Evolutionary conservation across 2,797 vertebrate species (phyloP).

Genomic region (Bradypodion pumilum): DNA sequence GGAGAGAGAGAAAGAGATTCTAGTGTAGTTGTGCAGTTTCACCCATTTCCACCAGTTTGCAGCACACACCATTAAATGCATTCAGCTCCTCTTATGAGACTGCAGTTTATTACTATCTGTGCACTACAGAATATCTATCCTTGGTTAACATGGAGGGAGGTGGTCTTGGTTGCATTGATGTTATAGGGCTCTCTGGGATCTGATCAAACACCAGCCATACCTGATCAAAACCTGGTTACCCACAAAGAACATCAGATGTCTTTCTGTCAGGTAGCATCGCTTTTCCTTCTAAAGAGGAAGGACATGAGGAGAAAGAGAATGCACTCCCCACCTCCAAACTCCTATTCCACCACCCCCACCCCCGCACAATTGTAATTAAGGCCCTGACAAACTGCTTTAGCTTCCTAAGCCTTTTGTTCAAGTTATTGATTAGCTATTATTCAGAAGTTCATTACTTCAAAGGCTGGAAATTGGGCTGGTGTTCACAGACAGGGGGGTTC

Average conservation of each 20-base stretch:
- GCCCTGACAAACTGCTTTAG: conserved; percentile 67
- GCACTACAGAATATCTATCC: too few species aligned
- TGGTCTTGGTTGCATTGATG: not conserved
- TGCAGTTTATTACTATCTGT: not conserved
- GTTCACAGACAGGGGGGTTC: conserved; percentile 62
- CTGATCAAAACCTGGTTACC: not conserved
- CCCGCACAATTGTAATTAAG: conserved; percentile 75
- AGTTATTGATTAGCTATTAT: conserved; percentile 79
- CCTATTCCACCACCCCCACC: too few species aligned
- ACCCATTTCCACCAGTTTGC: not conserved
- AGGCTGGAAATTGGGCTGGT: conserved; percentile 66
- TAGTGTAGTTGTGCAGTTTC: not conserved
- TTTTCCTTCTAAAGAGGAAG: not conserved
- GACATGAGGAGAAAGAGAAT: conserved; percentile 10
- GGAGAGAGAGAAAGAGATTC: too few species aligned
- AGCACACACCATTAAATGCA: not conserved
- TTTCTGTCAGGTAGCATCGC: not conserved
- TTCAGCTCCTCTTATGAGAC: not conserved
- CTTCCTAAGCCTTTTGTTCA: conserved; percentile 73
- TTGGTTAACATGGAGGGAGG: too few species aligned
- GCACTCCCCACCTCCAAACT: conserved; percentile 26
- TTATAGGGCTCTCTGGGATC: not conserved
- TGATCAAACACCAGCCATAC: not conserved
- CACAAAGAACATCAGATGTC: not conserved
- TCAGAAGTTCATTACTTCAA: conserved; percentile 77